Evolutionary conservation across 2,797 vertebrate genomes (phyloP).

Genomic region (Lycodopsis pacificus): DNA sequence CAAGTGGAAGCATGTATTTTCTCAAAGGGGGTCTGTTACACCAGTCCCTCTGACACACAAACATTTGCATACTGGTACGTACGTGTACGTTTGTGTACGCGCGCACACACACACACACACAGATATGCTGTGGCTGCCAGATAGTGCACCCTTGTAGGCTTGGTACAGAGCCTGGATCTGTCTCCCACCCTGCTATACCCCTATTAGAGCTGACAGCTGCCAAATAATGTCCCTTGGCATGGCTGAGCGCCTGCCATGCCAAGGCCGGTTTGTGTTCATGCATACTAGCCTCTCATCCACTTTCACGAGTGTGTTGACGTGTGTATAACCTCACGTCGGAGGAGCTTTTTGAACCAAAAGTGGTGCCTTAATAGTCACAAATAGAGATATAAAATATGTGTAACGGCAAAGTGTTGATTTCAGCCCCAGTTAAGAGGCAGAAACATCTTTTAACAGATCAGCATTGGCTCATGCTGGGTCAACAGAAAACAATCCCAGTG

Average conservation of each 20-base stretch:
- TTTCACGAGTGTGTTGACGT: conserved; percentile 34
- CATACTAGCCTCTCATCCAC: conserved; percentile 35
- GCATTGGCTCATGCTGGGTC: not conserved
- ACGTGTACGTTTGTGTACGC: not conserved
- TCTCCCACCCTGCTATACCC: conserved; percentile 74
- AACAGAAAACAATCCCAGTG: not conserved
- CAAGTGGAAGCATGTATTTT: conserved; percentile 54
- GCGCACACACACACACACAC: conserved; percentile 47
- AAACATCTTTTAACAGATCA: not conserved
- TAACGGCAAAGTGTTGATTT: not conserved
- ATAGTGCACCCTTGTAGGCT: conserved; percentile 73
- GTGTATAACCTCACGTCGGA: conserved; percentile 27
- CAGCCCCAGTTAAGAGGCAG: not conserved
- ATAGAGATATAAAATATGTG: too few species aligned
- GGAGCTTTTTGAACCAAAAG: not conserved
- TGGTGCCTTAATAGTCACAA: not conserved
- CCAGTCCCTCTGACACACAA: conserved; percentile 56
- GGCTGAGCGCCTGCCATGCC: conserved; percentile 63
- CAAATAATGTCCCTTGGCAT: conserved; percentile 81
- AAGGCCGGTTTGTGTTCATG: conserved; percentile 67
- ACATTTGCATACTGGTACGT: conserved; percentile 7
- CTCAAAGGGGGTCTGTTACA: conserved; percentile 60
- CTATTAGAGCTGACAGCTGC: conserved; percentile 83
- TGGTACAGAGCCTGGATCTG: conserved; percentile 76
- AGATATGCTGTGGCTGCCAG: conserved; percentile 64